Percentiles rank a stretch among this genome's conserved stretches.
Evolutionary conservation across 1,140 invertebrate genomes (phyloP).

Genomic region (Bombus impatiens): DNA sequence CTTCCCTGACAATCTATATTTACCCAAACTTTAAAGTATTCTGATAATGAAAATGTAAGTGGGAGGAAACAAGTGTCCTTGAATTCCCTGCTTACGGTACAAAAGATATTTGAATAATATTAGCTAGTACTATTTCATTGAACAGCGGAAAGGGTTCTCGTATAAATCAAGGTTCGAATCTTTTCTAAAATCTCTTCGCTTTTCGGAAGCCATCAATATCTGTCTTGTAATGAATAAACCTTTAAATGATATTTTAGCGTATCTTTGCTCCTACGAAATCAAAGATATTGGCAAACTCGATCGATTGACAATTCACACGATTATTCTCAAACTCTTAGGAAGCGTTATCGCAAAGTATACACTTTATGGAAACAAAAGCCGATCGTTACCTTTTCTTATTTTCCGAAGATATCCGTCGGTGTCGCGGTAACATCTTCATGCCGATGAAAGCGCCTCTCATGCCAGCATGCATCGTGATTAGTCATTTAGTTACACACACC

Average conservation of each 20-base stretch:
- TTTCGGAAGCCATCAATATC: no score
- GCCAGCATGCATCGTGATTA: conserved; percentile 74
- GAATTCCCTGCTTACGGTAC: background rate
- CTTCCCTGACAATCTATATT: conserved; percentile 35
- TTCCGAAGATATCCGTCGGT: conserved; percentile 61
- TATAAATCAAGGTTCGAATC: background rate
- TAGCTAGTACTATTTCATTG: background rate
- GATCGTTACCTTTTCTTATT: conserved; percentile 77
- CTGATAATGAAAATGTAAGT: background rate
- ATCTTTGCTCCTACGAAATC: no score
- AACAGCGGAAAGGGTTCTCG: background rate
- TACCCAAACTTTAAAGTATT: conserved; percentile 16
- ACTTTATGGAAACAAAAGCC: background rate
- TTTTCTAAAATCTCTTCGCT: no score
- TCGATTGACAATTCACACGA: background rate
- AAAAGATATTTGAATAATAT: background rate
- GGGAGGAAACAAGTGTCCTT: background rate
- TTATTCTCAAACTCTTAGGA: background rate
- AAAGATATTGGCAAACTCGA: no score
- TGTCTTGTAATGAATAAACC: no score
- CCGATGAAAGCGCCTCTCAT: conserved; percentile 76
- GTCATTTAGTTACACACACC: conserved; percentile 15
- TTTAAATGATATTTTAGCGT: no score
- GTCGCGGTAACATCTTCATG: conserved; percentile 51
- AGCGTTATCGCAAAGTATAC: background rate